Evolutionary conservation across 1,140 invertebrate genomes (phyloP), one percentile per base, ranked within the genome.

Genomic region (Kradibia gibbosae): DNA sequence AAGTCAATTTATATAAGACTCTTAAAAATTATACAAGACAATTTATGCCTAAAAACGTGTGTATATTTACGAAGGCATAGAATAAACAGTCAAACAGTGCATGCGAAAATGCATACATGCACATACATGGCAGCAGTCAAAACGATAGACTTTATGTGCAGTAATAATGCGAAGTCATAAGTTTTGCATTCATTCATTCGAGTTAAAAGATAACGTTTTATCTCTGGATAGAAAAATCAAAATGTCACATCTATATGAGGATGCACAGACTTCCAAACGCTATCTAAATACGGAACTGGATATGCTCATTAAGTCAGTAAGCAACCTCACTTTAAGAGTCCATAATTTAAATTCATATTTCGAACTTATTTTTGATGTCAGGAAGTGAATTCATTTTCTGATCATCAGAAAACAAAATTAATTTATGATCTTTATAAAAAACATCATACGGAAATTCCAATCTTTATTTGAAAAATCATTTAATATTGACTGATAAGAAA

Each of bases 201-300:
- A 70, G 62, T 17, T 8, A 31, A 67, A 57, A 70, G 76, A 78
- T 70, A 78, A 65, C 28, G 48, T 65, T 78, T 78, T 78, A 45
- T 78, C 62, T 78, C 34, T 55, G 39, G 48, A 53, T 42, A 42
- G 48, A 65, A 78, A 78, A 78, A 70, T 78, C 60, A 67, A 70
- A 0, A 15, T n/a, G 36, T 10, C 25, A 31, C 25, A 60, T 60
- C 57, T 31, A 22, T 60, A 31, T 15, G 62, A 65, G 31, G 62
- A 22, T 36, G 22, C 20, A 36, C 28, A 20, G 15, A 36, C 15
- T 65, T 4, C 15, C 20, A 8, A n/a, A 67, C 34, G 13, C n/a
- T 67, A 39, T 67, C 20, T n/a, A 22, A 67, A 67, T 2, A 67
- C 7, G 34, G 34, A 67, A n/a, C 20, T 67, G 34, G 3, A 67